Evolutionary conservation across 2,797 vertebrate species (phyloP), one percentile per base, ranked within the genome.

Genomic region (Taenioides sp.): DNA sequence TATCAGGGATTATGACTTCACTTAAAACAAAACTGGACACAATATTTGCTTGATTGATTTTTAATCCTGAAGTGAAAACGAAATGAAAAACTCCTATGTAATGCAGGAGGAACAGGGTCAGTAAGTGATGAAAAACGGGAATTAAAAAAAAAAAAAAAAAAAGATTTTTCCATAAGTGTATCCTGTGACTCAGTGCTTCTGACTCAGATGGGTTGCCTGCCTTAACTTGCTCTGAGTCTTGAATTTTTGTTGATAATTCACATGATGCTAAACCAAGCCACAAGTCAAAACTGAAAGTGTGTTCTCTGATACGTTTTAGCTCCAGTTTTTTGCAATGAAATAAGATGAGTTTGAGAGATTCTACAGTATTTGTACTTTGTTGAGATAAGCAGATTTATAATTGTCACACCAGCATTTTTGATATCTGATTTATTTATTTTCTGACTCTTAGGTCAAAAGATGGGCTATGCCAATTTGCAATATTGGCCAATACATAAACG

Each of bases 141-240:
- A 62, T 31, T 62, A 17, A 17, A 18, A n/a, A 23, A 27, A 61
- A 61, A 34, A 0, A 17, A 6, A 25, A 17, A 10, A 54, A 66
- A 55, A n/a, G n/a, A 66, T 11, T 23, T 52, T 54, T 20, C 1
- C 1, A 0, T 70, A 60, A 34, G 17, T 1, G 0, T 23, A 28
- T 77, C 58, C 27, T 67, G n/a, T 16, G 61, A 61, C 16, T 58
- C 5, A 59, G 11, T 4, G 27, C 65, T 58, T 55, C 34, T 74
- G 72, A 80, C 61, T 71, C 73, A 63, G 27, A 67, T 75, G 43
- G 37, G 63, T n/a, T 28, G 4, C 20, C 1, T 37, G 25, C 37
- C 12, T 37, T 40, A 7, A 28, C 47, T 22, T 57, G 67, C 18
- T 10, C 12, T 12, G 64, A 75, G 18, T 62, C 28, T 61, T 61